Evolutionary conservation across 2,888 invertebrate species (phyloP), one percentile per base, ranked within the genome.

Genomic region (Epirrita christyi): DNA sequence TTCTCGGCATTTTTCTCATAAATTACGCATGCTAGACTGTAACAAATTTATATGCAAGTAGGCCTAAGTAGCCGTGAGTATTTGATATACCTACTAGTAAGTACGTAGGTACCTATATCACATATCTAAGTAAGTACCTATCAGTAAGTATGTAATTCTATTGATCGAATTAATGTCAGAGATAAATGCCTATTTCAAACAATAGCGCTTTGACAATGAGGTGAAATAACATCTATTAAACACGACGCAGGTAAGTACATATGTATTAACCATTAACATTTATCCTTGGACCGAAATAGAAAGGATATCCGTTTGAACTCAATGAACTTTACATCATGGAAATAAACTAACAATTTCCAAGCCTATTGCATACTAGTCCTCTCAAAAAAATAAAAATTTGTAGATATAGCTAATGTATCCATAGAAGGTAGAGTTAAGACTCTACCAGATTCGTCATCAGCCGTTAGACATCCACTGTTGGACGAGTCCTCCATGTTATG

Each of bases 221-320:
- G 72, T 77, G 77, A 80, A 79, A 79, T 80, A 80, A 21, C 4
- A 21, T 21, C 21, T 21, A 32, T 81, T 78, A 69, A 73, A 70
- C 71, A 74, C 70, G 71, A 78, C 70, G 70, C 80, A 78, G 76
- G 80, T n/a, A n/a, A n/a, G 21, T 21, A 21, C 21, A 2, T n/a
- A n/a, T n/a, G n/a, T n/a, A n/a, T n/a, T 79, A 76, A 76, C 74
- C 76, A 73, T 78, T 85, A 81, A 73, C 82, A 81, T 85, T 80
- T 86, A 86, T 85, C 89, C 89, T 88, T 89, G 88, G 80, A 78
- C 83, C 76, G 68, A 85, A 85, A 84, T 87, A 82, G 88, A 88
- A 89, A 88, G 89, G 89, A 90, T 87, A 89, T 91, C 90, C 90
- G 88, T 81, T 86, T 83, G 76, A 78, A 83, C 78, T 80, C 75